Evolutionary conservation across 2,797 vertebrate species (phyloP).

Genomic region (Alca torda): DNA sequence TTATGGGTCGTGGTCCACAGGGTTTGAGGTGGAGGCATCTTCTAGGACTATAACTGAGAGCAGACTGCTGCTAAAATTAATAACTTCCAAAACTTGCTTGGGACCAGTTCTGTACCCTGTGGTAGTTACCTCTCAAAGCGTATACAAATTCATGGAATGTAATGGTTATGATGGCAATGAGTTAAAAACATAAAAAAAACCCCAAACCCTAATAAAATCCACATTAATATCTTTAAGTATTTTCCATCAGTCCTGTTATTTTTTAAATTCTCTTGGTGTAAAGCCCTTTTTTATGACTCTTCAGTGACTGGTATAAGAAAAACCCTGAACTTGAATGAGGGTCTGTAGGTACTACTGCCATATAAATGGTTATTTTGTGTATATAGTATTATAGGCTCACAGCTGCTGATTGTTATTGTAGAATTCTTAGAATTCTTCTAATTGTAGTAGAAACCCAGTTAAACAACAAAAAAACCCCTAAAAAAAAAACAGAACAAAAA

Average conservation of each 20-base stretch:
- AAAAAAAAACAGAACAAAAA: not conserved
- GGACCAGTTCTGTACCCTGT: not conserved
- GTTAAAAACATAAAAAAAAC: not conserved
- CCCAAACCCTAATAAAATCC: not conserved
- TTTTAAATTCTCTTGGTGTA: not conserved
- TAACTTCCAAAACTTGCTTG: not conserved
- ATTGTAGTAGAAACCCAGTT: not conserved
- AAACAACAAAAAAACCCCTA: not conserved
- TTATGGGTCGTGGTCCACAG: not conserved
- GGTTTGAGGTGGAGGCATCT: not conserved
- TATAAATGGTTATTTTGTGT: not conserved
- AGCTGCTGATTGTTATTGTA: not conserved
- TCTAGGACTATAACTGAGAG: not conserved
- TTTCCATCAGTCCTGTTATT: not conserved
- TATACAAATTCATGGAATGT: not conserved
- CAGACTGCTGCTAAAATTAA: not conserved
- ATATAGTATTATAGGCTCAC: accelerated
- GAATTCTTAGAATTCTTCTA: not conserved
- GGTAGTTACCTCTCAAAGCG: accelerated
- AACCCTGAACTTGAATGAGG: not conserved
- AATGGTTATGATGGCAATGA: not conserved
- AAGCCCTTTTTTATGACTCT: not conserved
- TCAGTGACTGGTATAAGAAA: not conserved
- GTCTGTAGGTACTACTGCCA: not conserved
- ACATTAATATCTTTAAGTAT: not conserved